Evolutionary conservation across 2,113 vertebrate genomes (phyloP), one percentile per base, ranked within the genome.

Genomic region (Zosterops japonicus): DNA sequence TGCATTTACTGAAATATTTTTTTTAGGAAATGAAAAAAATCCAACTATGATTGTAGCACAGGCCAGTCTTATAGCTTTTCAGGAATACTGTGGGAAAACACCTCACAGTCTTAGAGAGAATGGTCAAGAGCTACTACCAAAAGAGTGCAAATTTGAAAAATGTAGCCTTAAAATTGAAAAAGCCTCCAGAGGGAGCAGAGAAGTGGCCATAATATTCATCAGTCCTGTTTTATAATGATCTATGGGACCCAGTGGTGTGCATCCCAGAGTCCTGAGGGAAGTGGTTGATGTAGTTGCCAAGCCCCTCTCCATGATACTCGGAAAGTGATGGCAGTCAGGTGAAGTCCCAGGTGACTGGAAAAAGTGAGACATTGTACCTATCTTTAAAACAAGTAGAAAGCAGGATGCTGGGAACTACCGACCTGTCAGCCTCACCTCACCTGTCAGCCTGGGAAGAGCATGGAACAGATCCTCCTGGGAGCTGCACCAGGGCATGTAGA

Each of bases 401-500:
- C 10, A n/a, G 4, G 47, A 63, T 29, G 5, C 19, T 29, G 20
- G 23, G n/a, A 47, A 16, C 18, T 16, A 21, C 2, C 0, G 1
- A 47, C 23, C n/a, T 39, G 36, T 60, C 39, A 61, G 46, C 14
- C 27, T 68, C 33, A 28, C 23, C 39, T 61, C 46, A 46, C 44
- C n/a, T 61, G 28, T 69, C 46, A 46, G 39, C 55, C 36, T 28
- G 39, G 56, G 28, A 53, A 53, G n/a, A 53, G 3, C 64, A 24
- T 14, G 29, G 47, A 46, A 28, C 28, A 70, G 56, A 61, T 47
- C 28, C n/a, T 79, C 24, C n/a, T 47, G 16, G 47, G 13, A 61
- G 19, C 28, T 79, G 24, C 5, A 29, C 41, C 47, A 24, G 10
- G 39, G 19, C n/a, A n/a, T 0, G 0, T 15, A 18, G 33, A 61